Percentiles rank a stretch among this genome's conserved stretches.
These are phyloP conservation scores for Clistopyga incitator DNA, from an alignment of 2,888 invertebrate genomes.

Conservation along the genomic window DNA sequence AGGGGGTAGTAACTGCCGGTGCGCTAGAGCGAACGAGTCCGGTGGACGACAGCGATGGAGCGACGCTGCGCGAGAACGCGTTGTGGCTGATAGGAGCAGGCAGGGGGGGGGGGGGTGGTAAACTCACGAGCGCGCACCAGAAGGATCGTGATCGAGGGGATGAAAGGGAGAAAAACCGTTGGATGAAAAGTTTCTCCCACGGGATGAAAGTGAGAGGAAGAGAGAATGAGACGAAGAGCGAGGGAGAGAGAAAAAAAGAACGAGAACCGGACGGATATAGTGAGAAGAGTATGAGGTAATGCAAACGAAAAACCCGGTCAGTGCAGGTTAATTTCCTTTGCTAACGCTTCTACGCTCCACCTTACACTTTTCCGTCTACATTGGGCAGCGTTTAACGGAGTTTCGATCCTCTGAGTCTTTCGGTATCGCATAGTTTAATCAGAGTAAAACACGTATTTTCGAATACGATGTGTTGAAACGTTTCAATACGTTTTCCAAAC, in stretches of 20 bases:
- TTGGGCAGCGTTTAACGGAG: constrained; percentile 42
- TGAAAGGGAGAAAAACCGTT: constrained; percentile 53
- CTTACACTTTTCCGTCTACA: constrained; percentile 60
- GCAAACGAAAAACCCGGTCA: constrained; percentile 71
- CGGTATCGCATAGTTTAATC: constrained; percentile 37
- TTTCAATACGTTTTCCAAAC: background rate
- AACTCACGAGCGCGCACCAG: constrained; percentile 43
- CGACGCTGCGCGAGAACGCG: constrained; percentile 57
- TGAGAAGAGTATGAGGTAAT: constrained; percentile 57
- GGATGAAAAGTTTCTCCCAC: constrained; percentile 66
- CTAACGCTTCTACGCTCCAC: constrained; percentile 53
- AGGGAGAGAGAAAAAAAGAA: constrained; percentile 48
- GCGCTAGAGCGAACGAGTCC: constrained; percentile 61
- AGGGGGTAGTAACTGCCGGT: constrained; percentile 71
- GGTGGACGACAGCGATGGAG: constrained; percentile 61
- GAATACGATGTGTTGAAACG: background rate
- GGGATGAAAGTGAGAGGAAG: constrained; percentile 52
- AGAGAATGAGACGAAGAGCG: constrained; percentile 41
- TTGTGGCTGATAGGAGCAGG: constrained; percentile 56
- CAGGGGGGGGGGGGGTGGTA: constrained; percentile 45
- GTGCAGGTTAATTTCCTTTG: constrained; percentile 74
- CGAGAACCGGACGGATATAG: constrained; percentile 51
- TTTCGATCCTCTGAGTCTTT: constrained; percentile 23
- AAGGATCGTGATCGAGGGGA: constrained; percentile 59
- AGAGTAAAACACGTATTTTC: background rate